Base-by-base conservation (phyloP, 2,888 invertebrate species). In the Camptogramma bilineatum region DNA sequence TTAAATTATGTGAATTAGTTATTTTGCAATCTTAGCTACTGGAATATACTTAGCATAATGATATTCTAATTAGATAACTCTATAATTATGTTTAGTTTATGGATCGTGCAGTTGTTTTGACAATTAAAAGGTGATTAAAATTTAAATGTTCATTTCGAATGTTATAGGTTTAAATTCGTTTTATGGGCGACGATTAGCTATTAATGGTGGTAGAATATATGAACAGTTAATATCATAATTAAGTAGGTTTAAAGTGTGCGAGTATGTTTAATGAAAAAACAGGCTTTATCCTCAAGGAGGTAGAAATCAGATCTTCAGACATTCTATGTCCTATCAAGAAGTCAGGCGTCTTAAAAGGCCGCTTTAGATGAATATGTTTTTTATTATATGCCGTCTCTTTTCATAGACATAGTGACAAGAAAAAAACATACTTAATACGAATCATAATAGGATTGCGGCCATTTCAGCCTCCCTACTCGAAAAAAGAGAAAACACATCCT, bases 1-100 rank as follows among this genome's bases (percentile, higher is more conserved):
- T 52, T 57, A 64, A 61, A 64, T 52, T 52, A 73, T 75, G 75
- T 74, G 70, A 72, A 74, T 74, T 72, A 68, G 73, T 72, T 70
- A 75, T 74, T 76, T 79, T 73, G 77, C 76, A 73, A 77, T 71
- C 61, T 53, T 39, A 31, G 76, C 78, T 81, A 77, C 79, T 73
- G 77, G 64, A 66, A 70, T 72, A 67, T 68, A 70, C 62, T 65
- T 63, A 61, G 54, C 55, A 69, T 68, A 57, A 64, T 21, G n/a
- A 24, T 42, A 59, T 39, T 60, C 46, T 62, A 53, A 64, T 69
- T 64, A 64, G 51, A 3, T 48, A 63, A 58, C 63, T 62, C 65
- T 62, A 57, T 62, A 62, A 64, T 61, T 54, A 65, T 52, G 50
- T 63, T 62, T 60, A 57, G 52, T 56, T 57, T 59, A 60, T 62